Evolutionary conservation across 2,797 vertebrate species (phyloP).

Genomic region (Squalus acanthias): DNA sequence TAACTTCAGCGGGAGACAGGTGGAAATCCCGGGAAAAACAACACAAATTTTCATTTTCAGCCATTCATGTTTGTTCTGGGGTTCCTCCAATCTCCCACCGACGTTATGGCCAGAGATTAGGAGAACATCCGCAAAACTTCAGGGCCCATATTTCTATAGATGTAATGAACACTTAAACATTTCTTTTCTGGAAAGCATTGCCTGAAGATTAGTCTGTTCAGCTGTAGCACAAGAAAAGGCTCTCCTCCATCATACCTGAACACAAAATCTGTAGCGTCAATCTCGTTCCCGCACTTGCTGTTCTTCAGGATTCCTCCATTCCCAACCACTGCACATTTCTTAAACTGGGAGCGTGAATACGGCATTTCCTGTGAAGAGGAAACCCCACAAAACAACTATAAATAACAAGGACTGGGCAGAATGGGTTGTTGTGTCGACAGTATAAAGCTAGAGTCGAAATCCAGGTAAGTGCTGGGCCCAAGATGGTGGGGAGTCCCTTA

Average conservation of each 20-base stretch:
- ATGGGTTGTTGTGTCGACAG: not conserved
- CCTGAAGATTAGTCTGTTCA: not conserved
- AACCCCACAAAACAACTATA: not conserved
- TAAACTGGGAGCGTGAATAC: slow-evolving; percentile 89
- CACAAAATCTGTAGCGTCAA: slow-evolving; percentile 88
- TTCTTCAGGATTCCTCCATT: slow-evolving; percentile 97
- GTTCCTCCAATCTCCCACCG: too few relatives aligned
- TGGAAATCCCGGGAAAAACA: too few relatives aligned
- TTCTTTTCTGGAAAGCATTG: not conserved
- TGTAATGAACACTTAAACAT: not conserved
- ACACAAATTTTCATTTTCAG: too few relatives aligned
- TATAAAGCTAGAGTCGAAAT: not conserved
- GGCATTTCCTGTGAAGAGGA: slow-evolving; percentile 84
- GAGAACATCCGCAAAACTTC: not conserved
- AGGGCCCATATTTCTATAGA: not conserved
- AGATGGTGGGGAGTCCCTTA: too few relatives aligned
- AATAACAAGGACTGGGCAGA: slow-evolving; percentile 26
- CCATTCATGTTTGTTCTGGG: too few relatives aligned
- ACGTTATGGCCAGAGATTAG: too few relatives aligned
- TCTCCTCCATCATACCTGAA: slow-evolving; percentile 69
- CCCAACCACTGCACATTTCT: slow-evolving; percentile 92
- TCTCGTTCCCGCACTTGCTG: slow-evolving; percentile 89
- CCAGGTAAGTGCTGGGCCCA: too few relatives aligned
- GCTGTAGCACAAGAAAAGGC: not conserved
- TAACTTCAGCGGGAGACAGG: too few relatives aligned